Conservation (phyloP, 1,140 invertebrate species). For the Euschistus heros region DNA sequence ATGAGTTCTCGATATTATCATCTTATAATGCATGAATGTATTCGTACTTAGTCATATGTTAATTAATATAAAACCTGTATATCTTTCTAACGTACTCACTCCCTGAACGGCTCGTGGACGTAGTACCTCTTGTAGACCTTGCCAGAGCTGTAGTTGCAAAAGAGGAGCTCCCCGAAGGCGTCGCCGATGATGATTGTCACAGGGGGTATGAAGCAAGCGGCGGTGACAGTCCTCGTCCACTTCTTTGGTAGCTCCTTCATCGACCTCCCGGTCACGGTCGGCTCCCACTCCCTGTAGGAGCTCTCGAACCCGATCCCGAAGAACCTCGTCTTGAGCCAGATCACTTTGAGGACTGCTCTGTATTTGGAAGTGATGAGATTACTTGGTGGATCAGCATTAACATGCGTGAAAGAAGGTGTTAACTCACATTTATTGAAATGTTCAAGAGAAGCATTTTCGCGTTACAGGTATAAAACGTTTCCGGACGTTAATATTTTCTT, state of each 20-base stretch:
- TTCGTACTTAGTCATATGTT: background rate
- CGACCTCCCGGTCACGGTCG: constrained; percentile 40
- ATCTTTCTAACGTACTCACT: constrained; percentile 4
- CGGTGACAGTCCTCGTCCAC: constrained; percentile 62
- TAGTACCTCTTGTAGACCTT: constrained; percentile 43
- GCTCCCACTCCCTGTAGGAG: constrained; percentile 53
- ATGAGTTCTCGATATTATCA: background rate
- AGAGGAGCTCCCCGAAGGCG: constrained; percentile 64
- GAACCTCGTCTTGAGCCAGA: constrained; percentile 34
- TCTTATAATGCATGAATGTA: background rate
- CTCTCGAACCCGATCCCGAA: constrained; percentile 55
- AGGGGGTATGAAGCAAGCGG: constrained; percentile 45
- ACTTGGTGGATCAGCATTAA: background rate
- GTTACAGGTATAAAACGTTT: too few relatives aligned
- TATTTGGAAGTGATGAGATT: constrained; percentile 29
- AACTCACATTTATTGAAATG: too few relatives aligned
- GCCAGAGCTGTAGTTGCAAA: constrained; percentile 64
- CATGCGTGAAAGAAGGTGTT: constrained; percentile 27
- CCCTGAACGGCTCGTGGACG: constrained; percentile 11
- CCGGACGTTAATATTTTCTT: too few relatives aligned
- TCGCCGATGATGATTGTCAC: constrained; percentile 52
- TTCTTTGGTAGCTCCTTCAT: constrained; percentile 49
- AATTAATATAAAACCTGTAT: background rate
- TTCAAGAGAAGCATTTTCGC: too few relatives aligned
- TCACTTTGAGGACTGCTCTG: constrained; percentile 39